A percentile compares a stretch with the other conserved stretches of the same genome.
Conservation (phyloP, 2,797 vertebrate genomes). For the Alauda arvensis region DNA sequence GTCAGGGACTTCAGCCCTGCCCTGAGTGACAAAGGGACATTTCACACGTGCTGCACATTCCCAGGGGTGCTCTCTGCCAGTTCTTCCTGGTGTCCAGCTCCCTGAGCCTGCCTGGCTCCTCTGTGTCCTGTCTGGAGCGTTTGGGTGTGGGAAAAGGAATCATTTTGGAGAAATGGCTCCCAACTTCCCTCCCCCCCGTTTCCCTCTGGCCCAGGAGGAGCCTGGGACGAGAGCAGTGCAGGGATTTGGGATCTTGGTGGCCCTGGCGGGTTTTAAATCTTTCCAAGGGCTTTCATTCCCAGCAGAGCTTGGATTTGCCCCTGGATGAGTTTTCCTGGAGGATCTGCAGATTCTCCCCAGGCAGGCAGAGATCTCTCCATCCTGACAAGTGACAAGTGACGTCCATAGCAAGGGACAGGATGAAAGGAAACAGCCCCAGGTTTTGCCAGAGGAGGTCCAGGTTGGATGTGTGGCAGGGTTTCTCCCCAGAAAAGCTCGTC, state of each 20-base stretch:
- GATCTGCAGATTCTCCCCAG: neutral
- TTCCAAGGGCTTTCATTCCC: neutral
- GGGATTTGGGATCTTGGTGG: neutral
- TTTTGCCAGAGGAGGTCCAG: neutral
- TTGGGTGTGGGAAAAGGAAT: neutral
- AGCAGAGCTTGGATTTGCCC: neutral
- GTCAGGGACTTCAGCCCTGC: neutral
- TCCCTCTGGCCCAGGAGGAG: neutral
- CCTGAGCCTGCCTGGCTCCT: neutral
- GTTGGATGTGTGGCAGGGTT: neutral
- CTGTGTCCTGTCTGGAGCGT: rapidly evolving
- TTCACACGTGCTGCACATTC: neutral
- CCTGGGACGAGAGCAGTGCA: neutral
- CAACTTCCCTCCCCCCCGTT: neutral
- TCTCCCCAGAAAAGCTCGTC: neutral
- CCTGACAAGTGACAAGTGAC: rapidly evolving
- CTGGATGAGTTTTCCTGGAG: neutral
- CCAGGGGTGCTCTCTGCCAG: neutral
- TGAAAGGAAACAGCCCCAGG: neutral
- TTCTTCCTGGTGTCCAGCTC: neutral
- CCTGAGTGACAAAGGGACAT: neutral
- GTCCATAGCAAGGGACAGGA: neutral
- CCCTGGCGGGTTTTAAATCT: neutral
- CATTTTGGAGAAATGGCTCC: neutral
- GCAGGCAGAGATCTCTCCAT: neutral